These are phyloP conservation scores for Contarinia nasturtii DNA, from an alignment of 1,140 invertebrate species.

Conservation along the genomic window DNA sequence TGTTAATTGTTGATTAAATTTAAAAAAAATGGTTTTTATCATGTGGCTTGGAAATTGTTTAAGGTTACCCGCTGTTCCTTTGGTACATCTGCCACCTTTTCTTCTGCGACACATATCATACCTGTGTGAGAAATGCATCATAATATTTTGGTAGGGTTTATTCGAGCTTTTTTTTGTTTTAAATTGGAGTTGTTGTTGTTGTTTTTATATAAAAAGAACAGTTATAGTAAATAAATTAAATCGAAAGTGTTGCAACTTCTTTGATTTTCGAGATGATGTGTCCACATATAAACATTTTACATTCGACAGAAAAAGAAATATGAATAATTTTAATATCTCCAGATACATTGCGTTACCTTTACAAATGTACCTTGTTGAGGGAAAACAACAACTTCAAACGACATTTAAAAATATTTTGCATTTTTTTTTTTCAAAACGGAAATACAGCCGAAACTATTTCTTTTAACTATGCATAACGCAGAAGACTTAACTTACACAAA, in stretches of 20 bases:
- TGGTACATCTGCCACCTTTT: conserved; percentile 85
- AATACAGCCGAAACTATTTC: too few relatives aligned
- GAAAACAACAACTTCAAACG: too few relatives aligned
- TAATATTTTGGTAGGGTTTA: background rate
- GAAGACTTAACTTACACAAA: too few relatives aligned
- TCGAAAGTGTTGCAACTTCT: too few relatives aligned
- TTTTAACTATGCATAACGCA: too few relatives aligned
- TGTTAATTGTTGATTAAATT: background rate
- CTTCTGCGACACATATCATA: conserved; percentile 89
- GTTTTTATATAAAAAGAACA: too few relatives aligned
- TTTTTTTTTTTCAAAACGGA: background rate
- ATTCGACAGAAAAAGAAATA: too few relatives aligned
- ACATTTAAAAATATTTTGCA: background rate
- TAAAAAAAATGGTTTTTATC: background rate
- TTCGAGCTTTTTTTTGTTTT: background rate
- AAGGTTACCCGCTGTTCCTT: conserved; percentile 82
- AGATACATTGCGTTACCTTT: background rate
- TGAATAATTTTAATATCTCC: background rate
- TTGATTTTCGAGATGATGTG: too few relatives aligned
- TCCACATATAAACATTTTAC: too few relatives aligned
- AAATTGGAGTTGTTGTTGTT: too few relatives aligned
- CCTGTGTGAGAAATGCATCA: conserved; percentile 35
- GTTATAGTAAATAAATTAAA: too few relatives aligned
- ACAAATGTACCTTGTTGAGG: too few relatives aligned
- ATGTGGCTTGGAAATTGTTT: background rate